These are phyloP conservation scores for Sitta europaea DNA, from an alignment of 2,113 vertebrate species.

Conservation along the genomic window DNA sequence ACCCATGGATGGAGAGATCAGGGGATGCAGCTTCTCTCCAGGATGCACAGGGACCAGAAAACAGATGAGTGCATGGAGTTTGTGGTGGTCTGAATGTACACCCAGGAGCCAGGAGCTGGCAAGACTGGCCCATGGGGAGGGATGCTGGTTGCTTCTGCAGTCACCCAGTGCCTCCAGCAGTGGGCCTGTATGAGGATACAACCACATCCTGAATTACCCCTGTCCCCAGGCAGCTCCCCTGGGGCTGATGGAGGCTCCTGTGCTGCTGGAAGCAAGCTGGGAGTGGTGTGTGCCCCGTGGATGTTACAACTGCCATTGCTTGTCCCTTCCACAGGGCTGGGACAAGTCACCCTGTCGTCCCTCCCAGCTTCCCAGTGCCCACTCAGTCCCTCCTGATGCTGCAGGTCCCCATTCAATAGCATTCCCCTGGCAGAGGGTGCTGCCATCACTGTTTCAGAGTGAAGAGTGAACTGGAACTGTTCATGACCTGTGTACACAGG, in stretches of 20 bases:
- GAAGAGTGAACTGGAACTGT: neutral
- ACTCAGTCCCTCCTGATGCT: fast-evolving
- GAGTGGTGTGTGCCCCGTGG: fast-evolving
- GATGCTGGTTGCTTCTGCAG: neutral
- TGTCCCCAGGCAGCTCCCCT: neutral
- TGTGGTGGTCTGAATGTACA: fast-evolving
- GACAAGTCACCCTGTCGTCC: neutral
- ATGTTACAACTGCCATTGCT: neutral
- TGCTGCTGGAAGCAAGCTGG: neutral
- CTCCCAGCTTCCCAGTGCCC: neutral
- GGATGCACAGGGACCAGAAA: neutral
- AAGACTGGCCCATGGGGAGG: neutral
- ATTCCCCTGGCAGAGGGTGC: neutral
- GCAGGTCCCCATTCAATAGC: neutral
- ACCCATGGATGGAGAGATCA: neutral
- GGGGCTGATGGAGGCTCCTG: neutral
- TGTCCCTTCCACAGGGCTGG: neutral
- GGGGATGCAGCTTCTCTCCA: neutral
- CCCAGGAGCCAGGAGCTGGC: neutral
- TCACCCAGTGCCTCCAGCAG: neutral
- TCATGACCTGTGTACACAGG: fast-evolving
- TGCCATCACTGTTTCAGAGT: neutral
- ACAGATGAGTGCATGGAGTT: fast-evolving
- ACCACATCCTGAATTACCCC: neutral
- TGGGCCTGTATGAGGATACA: neutral